Conservation (phyloP, 2,797 vertebrate genomes). For the Epinephelus awoara region DNA sequence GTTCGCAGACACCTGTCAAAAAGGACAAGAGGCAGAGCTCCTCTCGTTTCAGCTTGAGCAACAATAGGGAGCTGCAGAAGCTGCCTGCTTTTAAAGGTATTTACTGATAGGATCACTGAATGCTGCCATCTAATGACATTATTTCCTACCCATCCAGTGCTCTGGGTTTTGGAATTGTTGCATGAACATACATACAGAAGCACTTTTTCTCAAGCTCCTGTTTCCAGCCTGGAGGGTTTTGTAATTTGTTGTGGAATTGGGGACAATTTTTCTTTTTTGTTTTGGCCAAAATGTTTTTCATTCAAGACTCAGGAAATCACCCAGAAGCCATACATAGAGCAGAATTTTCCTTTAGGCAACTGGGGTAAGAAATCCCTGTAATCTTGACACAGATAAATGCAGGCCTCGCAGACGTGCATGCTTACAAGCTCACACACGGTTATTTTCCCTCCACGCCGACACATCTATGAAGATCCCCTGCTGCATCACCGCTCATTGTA, state of each 20-base stretch:
- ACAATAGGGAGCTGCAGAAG: conserved; percentile 97
- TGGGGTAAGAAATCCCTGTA: conserved; percentile 23
- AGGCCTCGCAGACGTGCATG: conserved; percentile 17
- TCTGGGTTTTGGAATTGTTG: background rate
- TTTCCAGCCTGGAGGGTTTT: background rate
- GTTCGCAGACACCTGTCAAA: conserved; percentile 90
- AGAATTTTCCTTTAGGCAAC: background rate
- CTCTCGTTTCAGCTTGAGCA: conserved; percentile 94
- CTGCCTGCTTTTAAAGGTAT: conserved; percentile 95
- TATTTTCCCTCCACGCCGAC: conserved; percentile 27
- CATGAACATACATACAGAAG: background rate
- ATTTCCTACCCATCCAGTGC: conserved; percentile 1
- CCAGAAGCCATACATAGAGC: background rate
- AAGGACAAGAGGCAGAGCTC: conserved; percentile 97
- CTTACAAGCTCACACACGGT: background rate
- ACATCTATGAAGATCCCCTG: conserved; percentile 29
- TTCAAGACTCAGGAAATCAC: background rate
- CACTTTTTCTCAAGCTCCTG: background rate
- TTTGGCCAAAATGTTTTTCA: background rate
- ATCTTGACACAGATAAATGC: conserved; percentile 29
- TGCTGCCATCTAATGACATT: conserved; percentile 22
- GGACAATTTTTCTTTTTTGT: background rate
- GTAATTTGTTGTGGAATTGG: background rate
- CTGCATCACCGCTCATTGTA: conserved; percentile 61
- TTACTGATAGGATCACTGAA: conserved; percentile 5